Base-by-base conservation (phyloP, 2,888 invertebrate species). In the Crocallis elinguaria region DNA sequence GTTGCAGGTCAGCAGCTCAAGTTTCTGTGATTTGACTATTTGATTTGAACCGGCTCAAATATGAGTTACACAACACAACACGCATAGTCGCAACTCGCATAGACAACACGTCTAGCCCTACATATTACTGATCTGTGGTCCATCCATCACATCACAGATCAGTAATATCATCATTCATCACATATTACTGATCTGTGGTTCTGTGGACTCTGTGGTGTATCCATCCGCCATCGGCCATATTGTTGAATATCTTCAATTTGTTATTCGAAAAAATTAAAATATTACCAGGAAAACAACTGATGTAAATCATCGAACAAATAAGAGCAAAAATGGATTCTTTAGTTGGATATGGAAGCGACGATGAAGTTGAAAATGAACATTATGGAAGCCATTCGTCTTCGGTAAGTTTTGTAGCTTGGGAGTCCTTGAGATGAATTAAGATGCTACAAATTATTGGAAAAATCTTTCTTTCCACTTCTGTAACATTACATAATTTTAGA, bases 281-380 rank as follows among this genome's bases (percentile, higher is more conserved):
- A 46, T 19, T 27, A 3, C 21, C 3, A 30, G 7, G 32, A 30
- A 36, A 36, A 13, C 11, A 17, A 5, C 19, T 12, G 8, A 25
- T 29, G 6, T 6, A 3, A 7, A 6, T 7, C 3, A 29, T 23
- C 0, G 3, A 21, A 17, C 12, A 32, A 9, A 32, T n/a, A 29
- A 12, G 13, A 36, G n/a, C 23, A 33, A 11, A 36, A 48, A 96
- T 96, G 96, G 95, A 96, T 84, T 94, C 95, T 37, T 87, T 96
- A 55, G 93, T 95, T 57, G 95, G 94, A 75, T 96, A 96, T 77
- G 95, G 94, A 60, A 96, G 96, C 82, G 96, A 96, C 71, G 96
- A 96, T 69, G 96, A 96, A 58, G 93, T 93, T 70, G 94, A 94
- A 60, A 74, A 75, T 60, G 84, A 90, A 65, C 84, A 86, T 25